Base-by-base conservation (phyloP, 92 coral and sea anemone genomes). In the Palythoa grandis region DNA sequence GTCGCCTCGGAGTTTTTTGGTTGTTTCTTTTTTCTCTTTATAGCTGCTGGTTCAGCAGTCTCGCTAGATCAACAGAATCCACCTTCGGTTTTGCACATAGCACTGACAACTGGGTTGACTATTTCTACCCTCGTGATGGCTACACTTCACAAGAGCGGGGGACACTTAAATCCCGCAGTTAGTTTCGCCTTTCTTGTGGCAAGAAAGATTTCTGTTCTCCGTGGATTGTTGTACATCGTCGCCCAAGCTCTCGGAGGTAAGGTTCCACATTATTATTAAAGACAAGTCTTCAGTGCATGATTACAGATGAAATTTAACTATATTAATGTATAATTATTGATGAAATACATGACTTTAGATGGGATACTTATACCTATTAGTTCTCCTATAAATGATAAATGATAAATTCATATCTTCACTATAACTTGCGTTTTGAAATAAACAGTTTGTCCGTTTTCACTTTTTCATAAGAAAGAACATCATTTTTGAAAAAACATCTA, bases 81-180 rank as follows among this genome's bases (percentile, higher is more conserved):
- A 9, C 88, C 88, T 3, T 60, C 88, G 11, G 91, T 88, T 47
- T 77, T 76, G 52, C 91, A 88, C 35, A 86, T 83, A 38, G 93
- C 91, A 37, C 72, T 86, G 72, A 75, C 88, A 43, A 79, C 90
- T 5, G 93, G 93, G 29, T 57, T 91, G 5, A 85, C 88, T 35
- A 73, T 91, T 65, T 57, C 91, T 19, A 83, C 89, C 29, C 83
- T 84, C 22, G 75, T 84, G 24, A 89, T 88, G 88, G 78, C 88
- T 38, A 83, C 89, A 57, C 85, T 88, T 29, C 90, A 91, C 61
- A 88, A 75, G 29, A 88, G 86, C 43, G 93, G 91, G 7, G 93
- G 93, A 22, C 91, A 76, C 72, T 56, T 88, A 4, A 91, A 91
- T 66, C 93, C 93, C 38, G 93, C 93, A 19, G 89, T 91, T 35